Base-by-base conservation (phyloP, 2,113 vertebrate genomes). In the Brachyhypopomus occidentalis region DNA sequence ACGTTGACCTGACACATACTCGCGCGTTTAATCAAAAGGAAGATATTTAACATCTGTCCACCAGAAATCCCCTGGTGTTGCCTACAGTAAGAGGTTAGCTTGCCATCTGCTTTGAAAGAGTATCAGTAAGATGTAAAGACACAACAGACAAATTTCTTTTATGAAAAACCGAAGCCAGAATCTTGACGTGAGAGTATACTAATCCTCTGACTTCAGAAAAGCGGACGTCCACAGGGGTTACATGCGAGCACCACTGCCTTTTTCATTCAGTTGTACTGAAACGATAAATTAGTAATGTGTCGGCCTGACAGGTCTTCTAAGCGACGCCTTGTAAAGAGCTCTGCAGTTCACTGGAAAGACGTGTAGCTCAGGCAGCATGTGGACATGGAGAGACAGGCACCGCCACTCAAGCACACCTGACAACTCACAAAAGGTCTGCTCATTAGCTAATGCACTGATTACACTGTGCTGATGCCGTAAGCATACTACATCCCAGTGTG, bases 261-360 rank as follows among this genome's bases (percentile, higher is more conserved):
- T 58, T 79, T 67, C 25, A 86, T 82, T 84, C 77, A 76, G 52
- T 79, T 80, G 64, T 77, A 75, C 85, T 80, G 71, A 41, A 86
- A 71, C 78, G 82, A 80, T 80, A 80, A 74, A 80, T 66, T 34
- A 67, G 79, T 72, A 72, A 84, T 74, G 75, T 71, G 72, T 63
- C 75, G 70, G 52, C 45, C 27, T 56, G 69, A 84, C 83, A 81
- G 27, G 59, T 69, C 62, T 58, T 64, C 60, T 38, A 60, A 86
- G 20, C 56, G 80, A 19, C 62, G 16, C 22, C 72, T 67, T 52
- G 62, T 59, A 70, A 80, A 74, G 67, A 67, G 34, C 55, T 22
- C 78, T 59, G n/a, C 67, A 62, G 75, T 23, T 36, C 78, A 36
- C 36, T 48, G 48, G 38, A 72, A 73, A 4, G n/a, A 76, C 23